Evolutionary conservation across 2,888 invertebrate genomes (phyloP).

Genomic region (Caenorhabditis sp.): DNA sequence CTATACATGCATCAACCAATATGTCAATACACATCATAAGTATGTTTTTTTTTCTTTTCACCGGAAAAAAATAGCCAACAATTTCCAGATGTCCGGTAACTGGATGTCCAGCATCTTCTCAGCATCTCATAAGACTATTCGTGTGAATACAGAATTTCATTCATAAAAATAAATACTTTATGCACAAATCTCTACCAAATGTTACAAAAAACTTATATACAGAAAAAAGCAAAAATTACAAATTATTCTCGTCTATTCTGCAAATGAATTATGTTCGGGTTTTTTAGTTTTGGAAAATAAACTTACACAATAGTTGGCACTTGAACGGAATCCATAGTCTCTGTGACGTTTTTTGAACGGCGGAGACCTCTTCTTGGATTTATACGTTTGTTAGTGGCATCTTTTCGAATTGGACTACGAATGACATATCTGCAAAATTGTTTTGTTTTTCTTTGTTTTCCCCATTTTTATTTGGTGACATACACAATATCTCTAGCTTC

Average conservation of each 20-base stretch:
- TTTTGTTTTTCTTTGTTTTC: no score
- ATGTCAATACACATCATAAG: slow-evolving; percentile 58
- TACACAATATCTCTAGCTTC: slow-evolving; percentile 96
- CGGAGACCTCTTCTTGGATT: slow-evolving; percentile 62
- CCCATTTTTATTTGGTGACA: slow-evolving; percentile 73
- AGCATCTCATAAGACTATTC: slow-evolving; percentile 62
- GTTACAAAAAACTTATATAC: slow-evolving; percentile 8
- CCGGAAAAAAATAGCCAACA: not conserved
- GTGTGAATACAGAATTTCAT: slow-evolving; percentile 11
- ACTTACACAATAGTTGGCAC: slow-evolving; percentile 35
- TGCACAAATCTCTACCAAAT: slow-evolving; percentile 5
- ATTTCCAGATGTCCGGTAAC: slow-evolving; percentile 66
- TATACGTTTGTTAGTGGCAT: slow-evolving; percentile 53
- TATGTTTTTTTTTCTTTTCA: slow-evolving; percentile 6
- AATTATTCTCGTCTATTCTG: slow-evolving; percentile 35
- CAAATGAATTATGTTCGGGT: not conserved
- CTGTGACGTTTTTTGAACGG: slow-evolving; percentile 49
- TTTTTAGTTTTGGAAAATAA: not conserved
- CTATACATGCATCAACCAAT: slow-evolving; percentile 66
- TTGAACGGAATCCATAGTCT: slow-evolving; percentile 39
- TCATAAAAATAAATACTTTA: not conserved
- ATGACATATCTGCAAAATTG: slow-evolving; percentile 46
- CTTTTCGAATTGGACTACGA: slow-evolving; percentile 57
- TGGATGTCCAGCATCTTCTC: slow-evolving; percentile 57
- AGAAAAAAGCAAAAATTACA: slow-evolving; percentile 8